These are phyloP conservation scores for Zeuzera pyrina DNA, from an alignment of 2,888 invertebrate species.

Conservation along the genomic window DNA sequence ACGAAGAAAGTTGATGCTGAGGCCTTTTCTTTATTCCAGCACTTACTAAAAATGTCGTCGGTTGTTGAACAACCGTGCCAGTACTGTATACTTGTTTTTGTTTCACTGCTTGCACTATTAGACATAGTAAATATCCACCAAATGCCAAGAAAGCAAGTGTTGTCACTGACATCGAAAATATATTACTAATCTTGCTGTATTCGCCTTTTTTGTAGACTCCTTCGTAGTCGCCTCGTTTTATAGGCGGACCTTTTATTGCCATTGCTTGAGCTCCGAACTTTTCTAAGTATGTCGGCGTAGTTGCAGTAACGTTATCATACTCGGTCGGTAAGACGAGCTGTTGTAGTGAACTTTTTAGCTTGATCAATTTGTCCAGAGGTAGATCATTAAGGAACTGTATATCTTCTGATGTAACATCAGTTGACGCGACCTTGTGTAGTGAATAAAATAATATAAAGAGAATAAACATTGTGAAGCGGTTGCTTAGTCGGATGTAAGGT, in stretches of 20 bases:
- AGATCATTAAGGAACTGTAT: constrained; percentile 77
- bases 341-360: constrained; percentile 66
- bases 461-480: constrained; percentile 33
- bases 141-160: constrained; percentile 87
- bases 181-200: constrained; percentile 78
- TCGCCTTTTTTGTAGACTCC: constrained; percentile 55
- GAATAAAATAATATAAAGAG: constrained; percentile 21
- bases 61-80: constrained; percentile 33
- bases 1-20: constrained; percentile 44
- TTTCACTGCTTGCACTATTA: constrained; percentile 83
- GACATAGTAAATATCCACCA: constrained; percentile 85
- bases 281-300: constrained; percentile 32
- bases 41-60: constrained; percentile 46
- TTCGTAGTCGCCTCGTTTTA: constrained; percentile 60
- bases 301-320: constrained; percentile 35
- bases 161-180: constrained; percentile 85
- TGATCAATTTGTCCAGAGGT: constrained; percentile 78
- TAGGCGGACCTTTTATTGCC: constrained; percentile 45
- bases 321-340: constrained; percentile 32
- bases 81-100: constrained; percentile 65
- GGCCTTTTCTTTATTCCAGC: constrained; percentile 60
- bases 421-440: constrained; percentile 20
- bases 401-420: constrained; percentile 37
- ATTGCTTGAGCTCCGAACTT: constrained; percentile 56
- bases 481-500: constrained; percentile 21